Percentiles rank a stretch among this genome's conserved stretches.
Conservation (phyloP, 1,140 invertebrate species). For the Cotesia typhae region DNA sequence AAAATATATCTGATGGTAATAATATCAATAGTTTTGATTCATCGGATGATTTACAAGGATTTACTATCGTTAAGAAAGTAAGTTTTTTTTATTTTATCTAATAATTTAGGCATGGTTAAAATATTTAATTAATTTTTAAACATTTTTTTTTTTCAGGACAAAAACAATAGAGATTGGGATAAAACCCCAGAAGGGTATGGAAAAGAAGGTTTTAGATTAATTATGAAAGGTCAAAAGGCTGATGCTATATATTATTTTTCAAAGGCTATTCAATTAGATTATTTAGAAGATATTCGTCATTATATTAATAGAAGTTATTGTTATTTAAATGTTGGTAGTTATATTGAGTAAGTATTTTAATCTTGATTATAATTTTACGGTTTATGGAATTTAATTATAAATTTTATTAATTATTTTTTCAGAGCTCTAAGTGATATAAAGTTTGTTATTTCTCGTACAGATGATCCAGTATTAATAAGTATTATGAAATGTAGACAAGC, state of each 20-base stretch:
- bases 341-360: slow-evolving; percentile 25
- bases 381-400: no score
- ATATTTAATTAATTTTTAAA: not conserved
- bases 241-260: slow-evolving; percentile 31
- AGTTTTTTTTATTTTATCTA: slow-evolving; percentile 12
- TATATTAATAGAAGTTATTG: slow-evolving; percentile 41
- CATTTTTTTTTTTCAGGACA: slow-evolving; percentile 23
- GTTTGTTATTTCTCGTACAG: slow-evolving; percentile 2
- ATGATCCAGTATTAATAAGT: slow-evolving; percentile 16
- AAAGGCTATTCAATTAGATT: slow-evolving; percentile 26
- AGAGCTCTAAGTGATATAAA: slow-evolving; percentile 10
- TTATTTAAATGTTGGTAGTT: slow-evolving; percentile 30
- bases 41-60: slow-evolving; percentile 28
- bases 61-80: slow-evolving; percentile 32
- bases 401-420: not conserved
- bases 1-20: not conserved
- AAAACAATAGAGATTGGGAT: slow-evolving; percentile 18
- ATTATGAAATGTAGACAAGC: slow-evolving; percentile 17
- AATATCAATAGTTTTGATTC: not conserved
- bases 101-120: not conserved
- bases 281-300: slow-evolving; percentile 30
- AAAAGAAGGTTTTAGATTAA: slow-evolving; percentile 25
- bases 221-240: slow-evolving; percentile 21
- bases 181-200: slow-evolving; percentile 35
- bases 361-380: no score